Base-by-base conservation (phyloP, 92 coral and sea anemone genomes). In the Epizoanthus scotinus region DNA sequence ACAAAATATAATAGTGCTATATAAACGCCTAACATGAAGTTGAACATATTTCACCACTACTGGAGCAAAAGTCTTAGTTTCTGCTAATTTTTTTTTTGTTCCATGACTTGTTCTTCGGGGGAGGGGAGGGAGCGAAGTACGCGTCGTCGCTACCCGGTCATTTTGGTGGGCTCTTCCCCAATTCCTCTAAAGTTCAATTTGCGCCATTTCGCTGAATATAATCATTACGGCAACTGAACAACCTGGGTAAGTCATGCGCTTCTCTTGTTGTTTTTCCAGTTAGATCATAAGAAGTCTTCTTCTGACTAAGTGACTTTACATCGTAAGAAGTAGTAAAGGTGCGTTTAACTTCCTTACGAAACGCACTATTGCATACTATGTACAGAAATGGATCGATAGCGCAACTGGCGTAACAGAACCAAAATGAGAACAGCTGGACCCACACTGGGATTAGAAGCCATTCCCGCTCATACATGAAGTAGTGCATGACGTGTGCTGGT, bases 401-500 rank as follows among this genome's bases (percentile, higher is more conserved):
- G 56, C 91, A 82, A 72, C 71, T 89, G 2, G 91, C 68, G 60
- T 92, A 91, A 49, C 87, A 87, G 1, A 86, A 63, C 97, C 97
- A 92, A 79, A 92, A 92, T 27, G 97, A 87, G 29, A 90, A 56
- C 64, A 90, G 34, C 59, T 25, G 29, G 14, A 77, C 73, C 57
- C 66, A 85, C 4, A 69, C 44, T 1, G 91, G 90, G 7, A 84
- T 79, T 5, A 54, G 64, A 15, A 53, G 0, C 85, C 63, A 82
- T 0, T 5, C 29, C 15, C 44, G 31, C 63, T 86, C 71, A 34
- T 81, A 85, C 77, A 44, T 57, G 31, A 84, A 62, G 21, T 84
- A 82, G 64, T 92, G 97, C 90, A 92, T 89, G 55, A 78, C 34
- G 38, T 92, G 97, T 0, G 87, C 93, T 0, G 97, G 97, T 50